Conservation (phyloP, 2,113 vertebrate genomes). For the Archocentrus centrarchus region DNA sequence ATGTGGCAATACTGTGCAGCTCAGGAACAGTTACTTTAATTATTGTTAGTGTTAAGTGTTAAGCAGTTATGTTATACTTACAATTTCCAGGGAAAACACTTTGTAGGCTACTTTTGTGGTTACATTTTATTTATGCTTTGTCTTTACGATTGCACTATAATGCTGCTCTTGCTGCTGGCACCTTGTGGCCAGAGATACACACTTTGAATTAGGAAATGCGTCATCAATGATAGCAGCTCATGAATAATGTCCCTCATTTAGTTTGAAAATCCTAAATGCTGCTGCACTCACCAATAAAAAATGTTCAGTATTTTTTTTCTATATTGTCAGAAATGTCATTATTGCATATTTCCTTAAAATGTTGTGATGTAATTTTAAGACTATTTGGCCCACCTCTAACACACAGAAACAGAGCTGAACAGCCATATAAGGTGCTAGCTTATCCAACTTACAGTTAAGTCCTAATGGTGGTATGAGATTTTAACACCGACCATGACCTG, state of each 20-base stretch:
- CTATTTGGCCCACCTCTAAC: no score
- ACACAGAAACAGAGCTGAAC: no score
- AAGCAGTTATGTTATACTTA: background rate
- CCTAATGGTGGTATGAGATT: no score
- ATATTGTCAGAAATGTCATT: no score
- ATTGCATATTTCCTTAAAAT: background rate
- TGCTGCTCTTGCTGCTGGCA: background rate
- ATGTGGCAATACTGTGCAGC: background rate
- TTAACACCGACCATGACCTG: no score
- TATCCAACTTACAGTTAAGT: no score
- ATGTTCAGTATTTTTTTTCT: no score
- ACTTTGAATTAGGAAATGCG: background rate
- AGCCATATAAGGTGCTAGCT: no score
- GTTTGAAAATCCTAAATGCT: no score
- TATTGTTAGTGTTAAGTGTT: background rate
- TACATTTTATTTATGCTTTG: fast-evolving
- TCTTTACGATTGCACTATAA: background rate
- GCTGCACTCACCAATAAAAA: no score
- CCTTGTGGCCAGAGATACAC: background rate
- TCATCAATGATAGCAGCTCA: background rate
- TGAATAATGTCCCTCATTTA: no score
- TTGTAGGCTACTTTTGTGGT: background rate
- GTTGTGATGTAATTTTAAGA: background rate
- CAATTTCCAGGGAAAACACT: fast-evolving
- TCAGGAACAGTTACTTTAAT: fast-evolving